Evolutionary conservation across 2,888 invertebrate species (phyloP).

Genomic region (Agapostemon virescens): DNA sequence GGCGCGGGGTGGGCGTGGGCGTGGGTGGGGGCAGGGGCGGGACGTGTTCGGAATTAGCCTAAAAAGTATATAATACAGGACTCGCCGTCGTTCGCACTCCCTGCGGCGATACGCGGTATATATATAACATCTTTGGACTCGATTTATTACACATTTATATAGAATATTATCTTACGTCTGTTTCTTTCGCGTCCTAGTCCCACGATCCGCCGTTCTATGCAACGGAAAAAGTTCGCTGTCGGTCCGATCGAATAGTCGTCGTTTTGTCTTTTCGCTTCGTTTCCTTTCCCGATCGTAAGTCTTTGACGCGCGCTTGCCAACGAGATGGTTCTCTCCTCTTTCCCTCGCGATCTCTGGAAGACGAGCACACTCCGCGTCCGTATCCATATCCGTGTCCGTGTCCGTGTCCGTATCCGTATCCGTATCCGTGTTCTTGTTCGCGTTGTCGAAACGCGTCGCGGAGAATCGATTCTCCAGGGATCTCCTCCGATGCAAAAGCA

Average conservation of each 20-base stretch:
- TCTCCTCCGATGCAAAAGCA: conserved; percentile 13
- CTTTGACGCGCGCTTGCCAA: background rate
- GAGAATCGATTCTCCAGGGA: conserved; percentile 18
- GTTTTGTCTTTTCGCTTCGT: conserved; percentile 18
- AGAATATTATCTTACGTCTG: conserved; percentile 68
- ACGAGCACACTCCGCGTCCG: conserved; percentile 46
- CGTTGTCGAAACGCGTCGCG: too few relatives aligned
- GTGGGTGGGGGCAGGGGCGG: background rate
- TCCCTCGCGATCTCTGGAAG: conserved; percentile 55
- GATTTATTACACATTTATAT: conserved; percentile 80
- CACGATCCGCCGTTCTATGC: conserved; percentile 40
- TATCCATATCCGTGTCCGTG: background rate
- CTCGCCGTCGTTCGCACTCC: conserved; percentile 69
- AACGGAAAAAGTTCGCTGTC: conserved; percentile 40
- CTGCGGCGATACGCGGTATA: conserved; percentile 76
- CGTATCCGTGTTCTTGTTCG: too few relatives aligned
- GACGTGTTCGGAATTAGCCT: conserved; percentile 72
- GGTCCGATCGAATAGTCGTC: conserved; percentile 55
- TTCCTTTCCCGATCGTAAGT: background rate
- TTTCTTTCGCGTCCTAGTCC: conserved; percentile 43
- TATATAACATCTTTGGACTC: conserved; percentile 80
- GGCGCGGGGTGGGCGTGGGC: background rate
- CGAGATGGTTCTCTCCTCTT: too few relatives aligned
- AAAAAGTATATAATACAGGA: conserved; percentile 79
- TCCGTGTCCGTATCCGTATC: too few relatives aligned